phyloP scores from a whole-genome alignment of 2,113 vertebrate species.

The Leptobrachium leishanense region DNA sequence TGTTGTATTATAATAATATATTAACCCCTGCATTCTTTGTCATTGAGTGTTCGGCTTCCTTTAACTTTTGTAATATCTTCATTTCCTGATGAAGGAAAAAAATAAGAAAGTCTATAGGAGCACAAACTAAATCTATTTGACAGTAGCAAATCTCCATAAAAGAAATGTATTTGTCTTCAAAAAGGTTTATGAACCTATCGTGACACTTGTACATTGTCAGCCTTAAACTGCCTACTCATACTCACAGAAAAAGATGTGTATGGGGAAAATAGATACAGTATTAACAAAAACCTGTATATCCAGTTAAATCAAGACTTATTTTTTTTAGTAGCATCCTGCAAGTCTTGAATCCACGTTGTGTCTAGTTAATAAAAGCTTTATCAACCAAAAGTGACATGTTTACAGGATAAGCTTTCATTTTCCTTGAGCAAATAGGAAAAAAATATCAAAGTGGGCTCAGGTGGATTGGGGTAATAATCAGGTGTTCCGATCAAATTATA shows the following conservation, averaged over 20 bases:
- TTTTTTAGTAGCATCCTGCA: conserved; percentile 22
- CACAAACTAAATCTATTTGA: too few species aligned
- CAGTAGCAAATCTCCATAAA: too few species aligned
- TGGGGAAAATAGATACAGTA: conserved; percentile 2
- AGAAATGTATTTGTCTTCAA: too few species aligned
- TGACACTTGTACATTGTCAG: too few species aligned
- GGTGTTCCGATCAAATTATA: background rate
- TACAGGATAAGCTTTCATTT: conserved; percentile 21
- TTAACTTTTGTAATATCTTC: too few species aligned
- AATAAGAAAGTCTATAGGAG: too few species aligned
- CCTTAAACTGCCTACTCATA: too few species aligned
- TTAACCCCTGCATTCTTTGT: too few species aligned
- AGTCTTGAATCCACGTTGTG: background rate
- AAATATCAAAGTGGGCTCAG: conserved; percentile 2
- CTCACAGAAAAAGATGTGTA: conserved; percentile 9
- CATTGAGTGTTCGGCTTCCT: too few species aligned
- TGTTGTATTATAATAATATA: too few species aligned
- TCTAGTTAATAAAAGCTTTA: conserved; percentile 12
- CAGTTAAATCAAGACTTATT: background rate
- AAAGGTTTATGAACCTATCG: too few species aligned
- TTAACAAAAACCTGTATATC: background rate
- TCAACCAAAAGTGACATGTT: conserved; percentile 17
- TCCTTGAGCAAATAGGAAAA: background rate
- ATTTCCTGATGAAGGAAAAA: too few species aligned
- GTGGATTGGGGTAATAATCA: conserved; percentile 4